phyloP scores from a whole-genome alignment of 2,797 vertebrate genomes.

The Anisognathus igniventris region DNA sequence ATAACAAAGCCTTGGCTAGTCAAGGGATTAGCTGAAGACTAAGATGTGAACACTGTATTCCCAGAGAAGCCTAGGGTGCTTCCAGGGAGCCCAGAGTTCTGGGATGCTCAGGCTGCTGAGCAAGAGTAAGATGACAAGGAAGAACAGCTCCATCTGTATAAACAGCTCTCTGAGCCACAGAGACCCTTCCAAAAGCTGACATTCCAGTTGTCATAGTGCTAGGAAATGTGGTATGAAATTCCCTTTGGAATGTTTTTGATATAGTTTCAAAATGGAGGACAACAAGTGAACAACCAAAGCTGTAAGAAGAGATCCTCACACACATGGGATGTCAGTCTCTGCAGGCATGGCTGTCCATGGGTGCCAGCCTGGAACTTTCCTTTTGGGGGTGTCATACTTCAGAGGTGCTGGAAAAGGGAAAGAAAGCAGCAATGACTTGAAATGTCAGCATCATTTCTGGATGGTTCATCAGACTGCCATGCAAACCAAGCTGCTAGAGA shows the following conservation, averaged over 20 bases:
- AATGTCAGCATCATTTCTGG: not conserved
- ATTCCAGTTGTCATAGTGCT: not conserved
- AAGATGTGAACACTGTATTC: not conserved
- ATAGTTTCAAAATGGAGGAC: not conserved
- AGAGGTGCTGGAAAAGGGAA: not conserved
- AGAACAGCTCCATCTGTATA: rapidly evolving
- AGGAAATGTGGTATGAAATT: not conserved
- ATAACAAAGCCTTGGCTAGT: not conserved
- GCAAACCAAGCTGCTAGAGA: not conserved
- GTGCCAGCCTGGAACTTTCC: not conserved
- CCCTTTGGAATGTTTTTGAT: not conserved
- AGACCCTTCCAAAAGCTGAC: not conserved
- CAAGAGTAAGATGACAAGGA: not conserved
- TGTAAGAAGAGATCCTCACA: not conserved
- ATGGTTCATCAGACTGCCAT: not conserved
- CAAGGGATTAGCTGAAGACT: not conserved
- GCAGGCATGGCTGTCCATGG: not conserved
- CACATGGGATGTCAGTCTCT: not conserved
- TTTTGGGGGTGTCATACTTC: not conserved
- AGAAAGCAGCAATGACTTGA: not conserved
- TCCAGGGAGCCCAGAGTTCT: not conserved
- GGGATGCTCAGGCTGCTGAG: not conserved
- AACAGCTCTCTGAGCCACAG: not conserved
- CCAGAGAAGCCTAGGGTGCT: not conserved
- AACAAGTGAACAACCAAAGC: not conserved